Conservation (phyloP, 2,888 invertebrate genomes). For the Tetheella fluctuosa region DNA sequence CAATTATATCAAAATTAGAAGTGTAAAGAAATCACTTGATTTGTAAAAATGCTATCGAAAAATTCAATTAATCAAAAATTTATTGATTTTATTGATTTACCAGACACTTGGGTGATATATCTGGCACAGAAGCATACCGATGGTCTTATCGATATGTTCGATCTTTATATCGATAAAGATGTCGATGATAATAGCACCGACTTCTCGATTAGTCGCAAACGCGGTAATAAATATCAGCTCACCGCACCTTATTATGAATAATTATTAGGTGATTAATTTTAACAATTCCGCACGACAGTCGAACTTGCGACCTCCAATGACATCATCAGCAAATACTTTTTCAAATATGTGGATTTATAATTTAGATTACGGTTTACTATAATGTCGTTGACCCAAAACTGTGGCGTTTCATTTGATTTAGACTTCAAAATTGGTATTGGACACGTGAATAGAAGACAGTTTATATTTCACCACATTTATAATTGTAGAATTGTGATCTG, state of each 20-base stretch:
- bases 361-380: slow-evolving; percentile 18
- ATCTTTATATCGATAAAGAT: slow-evolving; percentile 9
- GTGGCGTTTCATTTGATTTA: slow-evolving; percentile 13
- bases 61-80: not conserved
- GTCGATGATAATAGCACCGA: slow-evolving; percentile 7
- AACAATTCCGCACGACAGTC: slow-evolving; percentile 10
- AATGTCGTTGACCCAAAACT: slow-evolving; percentile 27
- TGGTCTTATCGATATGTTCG: slow-evolving; percentile 1
- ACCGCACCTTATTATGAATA: slow-evolving; percentile 13
- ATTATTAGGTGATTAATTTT: slow-evolving; percentile 10
- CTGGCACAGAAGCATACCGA: not conserved
- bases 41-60: not conserved
- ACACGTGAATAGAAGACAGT: too few species aligned
- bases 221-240: not conserved
- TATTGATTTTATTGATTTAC: not conserved
- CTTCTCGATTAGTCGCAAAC: slow-evolving; percentile 1
- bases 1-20: too few species aligned
- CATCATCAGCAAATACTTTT: slow-evolving; percentile 27
- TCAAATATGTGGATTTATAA: slow-evolving; percentile 37
- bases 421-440: not conserved
- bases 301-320: slow-evolving; percentile 30
- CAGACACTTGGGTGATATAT: not conserved
- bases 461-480: too few species aligned
- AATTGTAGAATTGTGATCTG: too few species aligned
- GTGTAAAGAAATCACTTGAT: too few species aligned